These are phyloP conservation scores for Eurytoma californica DNA, from an alignment of 2,888 invertebrate genomes.

Conservation along the genomic window DNA sequence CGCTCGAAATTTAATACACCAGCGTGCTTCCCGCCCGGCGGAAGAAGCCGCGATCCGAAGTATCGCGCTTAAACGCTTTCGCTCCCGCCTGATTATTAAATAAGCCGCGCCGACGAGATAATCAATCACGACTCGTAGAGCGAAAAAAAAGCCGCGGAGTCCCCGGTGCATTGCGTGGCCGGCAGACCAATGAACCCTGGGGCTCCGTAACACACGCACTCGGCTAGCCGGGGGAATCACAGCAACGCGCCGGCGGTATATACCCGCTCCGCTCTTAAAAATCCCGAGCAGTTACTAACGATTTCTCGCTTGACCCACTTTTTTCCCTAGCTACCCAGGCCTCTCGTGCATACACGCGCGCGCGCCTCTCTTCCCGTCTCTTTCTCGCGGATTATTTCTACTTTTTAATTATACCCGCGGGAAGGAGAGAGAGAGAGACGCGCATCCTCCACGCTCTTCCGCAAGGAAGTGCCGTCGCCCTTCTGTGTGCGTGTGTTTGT, in stretches of 20 bases:
- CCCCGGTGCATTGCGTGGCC: no score
- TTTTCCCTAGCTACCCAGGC: slow-evolving; percentile 21
- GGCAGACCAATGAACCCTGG: no score
- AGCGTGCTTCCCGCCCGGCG: no score
- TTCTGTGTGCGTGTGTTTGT: background rate
- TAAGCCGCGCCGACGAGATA: no score
- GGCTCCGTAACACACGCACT: background rate
- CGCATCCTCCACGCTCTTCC: slow-evolving; percentile 40
- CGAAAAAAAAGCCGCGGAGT: no score
- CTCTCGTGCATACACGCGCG: slow-evolving; percentile 16
- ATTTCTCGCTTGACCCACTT: slow-evolving; percentile 67
- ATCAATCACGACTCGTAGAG: no score
- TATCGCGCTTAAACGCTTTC: no score
- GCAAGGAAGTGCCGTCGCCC: slow-evolving; percentile 25
- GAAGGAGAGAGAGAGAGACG: slow-evolving; percentile 29
- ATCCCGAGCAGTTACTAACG: slow-evolving; percentile 64
- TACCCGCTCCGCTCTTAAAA: slow-evolving; percentile 24
- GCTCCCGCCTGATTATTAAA: no score
- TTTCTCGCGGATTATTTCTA: slow-evolving; percentile 57
- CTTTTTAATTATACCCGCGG: slow-evolving; percentile 63
- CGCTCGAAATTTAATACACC: no score
- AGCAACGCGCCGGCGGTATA: background rate
- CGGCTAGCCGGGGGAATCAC: background rate
- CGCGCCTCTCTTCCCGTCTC: background rate
- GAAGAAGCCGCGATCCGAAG: no score